These are phyloP conservation scores for Glaucopsyche alexis DNA, from an alignment of 2,888 invertebrate species.

Conservation along the genomic window DNA sequence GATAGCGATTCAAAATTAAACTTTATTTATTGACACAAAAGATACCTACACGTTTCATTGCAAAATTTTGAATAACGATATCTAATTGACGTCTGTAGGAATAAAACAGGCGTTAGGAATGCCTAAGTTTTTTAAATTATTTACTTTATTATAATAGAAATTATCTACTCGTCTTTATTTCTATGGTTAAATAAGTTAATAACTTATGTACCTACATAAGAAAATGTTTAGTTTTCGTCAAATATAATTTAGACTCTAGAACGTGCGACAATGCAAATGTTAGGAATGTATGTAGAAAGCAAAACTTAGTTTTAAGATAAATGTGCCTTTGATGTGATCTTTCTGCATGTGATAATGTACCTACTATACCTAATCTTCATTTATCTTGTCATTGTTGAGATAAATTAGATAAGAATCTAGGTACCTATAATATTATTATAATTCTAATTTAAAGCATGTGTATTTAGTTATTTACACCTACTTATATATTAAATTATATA, in stretches of 20 bases:
- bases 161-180: not conserved
- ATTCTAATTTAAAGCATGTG: not conserved
- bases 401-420: not conserved
- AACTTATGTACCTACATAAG: not conserved
- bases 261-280: conserved; percentile 2
- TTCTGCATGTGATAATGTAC: too few relatives aligned
- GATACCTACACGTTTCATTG: too few relatives aligned
- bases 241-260: not conserved
- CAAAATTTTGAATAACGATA: too few relatives aligned
- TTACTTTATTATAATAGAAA: not conserved
- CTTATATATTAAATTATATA: not conserved
- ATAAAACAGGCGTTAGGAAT: too few relatives aligned
- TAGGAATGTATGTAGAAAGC: too few relatives aligned
- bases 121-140: too few relatives aligned
- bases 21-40: too few relatives aligned
- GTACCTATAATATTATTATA: not conserved
- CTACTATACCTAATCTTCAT: not conserved
- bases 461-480: not conserved
- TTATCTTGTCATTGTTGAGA: not conserved
- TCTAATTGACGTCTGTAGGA: too few relatives aligned
- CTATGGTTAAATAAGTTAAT: not conserved
- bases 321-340: conserved; percentile 12
- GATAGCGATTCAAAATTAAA: too few relatives aligned
- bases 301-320: not conserved
- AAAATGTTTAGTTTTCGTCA: not conserved